Percentiles rank a stretch among this genome's conserved stretches.
phyloP scores from a whole-genome alignment of 2,888 invertebrate genomes.

The Drosophila parthenogenetica region DNA sequence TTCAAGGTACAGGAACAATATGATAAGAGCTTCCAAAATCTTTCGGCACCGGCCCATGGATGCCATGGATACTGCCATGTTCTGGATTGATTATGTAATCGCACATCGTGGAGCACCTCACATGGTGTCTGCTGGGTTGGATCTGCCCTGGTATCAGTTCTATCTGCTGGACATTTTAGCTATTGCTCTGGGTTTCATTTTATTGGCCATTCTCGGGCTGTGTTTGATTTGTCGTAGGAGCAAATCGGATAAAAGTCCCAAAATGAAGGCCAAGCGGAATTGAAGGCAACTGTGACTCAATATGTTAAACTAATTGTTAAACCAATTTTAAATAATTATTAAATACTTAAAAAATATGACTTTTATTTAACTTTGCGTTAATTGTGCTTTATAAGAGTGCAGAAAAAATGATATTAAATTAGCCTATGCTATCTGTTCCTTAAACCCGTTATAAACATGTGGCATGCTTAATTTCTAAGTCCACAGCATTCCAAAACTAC shows the following conservation, averaged over 20 bases:
- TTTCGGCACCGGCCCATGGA: slow-evolving; percentile 81
- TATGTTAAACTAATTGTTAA: no score
- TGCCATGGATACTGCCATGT: slow-evolving; percentile 83
- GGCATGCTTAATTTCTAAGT: no score
- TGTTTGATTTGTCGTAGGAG: slow-evolving; percentile 17
- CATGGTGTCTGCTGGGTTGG: slow-evolving; percentile 74
- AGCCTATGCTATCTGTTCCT: no score
- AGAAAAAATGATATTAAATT: no score
- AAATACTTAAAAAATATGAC: no score
- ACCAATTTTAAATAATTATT: neutral
- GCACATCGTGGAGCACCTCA: slow-evolving; percentile 83
- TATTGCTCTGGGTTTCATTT: slow-evolving; percentile 31
- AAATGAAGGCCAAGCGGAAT: slow-evolving; percentile 28
- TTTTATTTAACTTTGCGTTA: no score
- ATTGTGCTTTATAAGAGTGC: no score
- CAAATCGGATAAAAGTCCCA: slow-evolving; percentile 14
- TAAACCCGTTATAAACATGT: no score
- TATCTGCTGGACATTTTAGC: slow-evolving; percentile 80
- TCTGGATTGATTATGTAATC: slow-evolving; percentile 84
- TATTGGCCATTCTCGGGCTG: slow-evolving; percentile 35
- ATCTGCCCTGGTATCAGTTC: slow-evolving; percentile 82
- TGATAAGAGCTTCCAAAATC: slow-evolving; percentile 70
- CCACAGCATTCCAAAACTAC: no score
- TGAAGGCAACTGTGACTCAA: neutral
- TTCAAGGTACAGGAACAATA: slow-evolving; percentile 79